phyloP scores from a whole-genome alignment of 2,113 vertebrate genomes.

The Lepus timidus region DNA sequence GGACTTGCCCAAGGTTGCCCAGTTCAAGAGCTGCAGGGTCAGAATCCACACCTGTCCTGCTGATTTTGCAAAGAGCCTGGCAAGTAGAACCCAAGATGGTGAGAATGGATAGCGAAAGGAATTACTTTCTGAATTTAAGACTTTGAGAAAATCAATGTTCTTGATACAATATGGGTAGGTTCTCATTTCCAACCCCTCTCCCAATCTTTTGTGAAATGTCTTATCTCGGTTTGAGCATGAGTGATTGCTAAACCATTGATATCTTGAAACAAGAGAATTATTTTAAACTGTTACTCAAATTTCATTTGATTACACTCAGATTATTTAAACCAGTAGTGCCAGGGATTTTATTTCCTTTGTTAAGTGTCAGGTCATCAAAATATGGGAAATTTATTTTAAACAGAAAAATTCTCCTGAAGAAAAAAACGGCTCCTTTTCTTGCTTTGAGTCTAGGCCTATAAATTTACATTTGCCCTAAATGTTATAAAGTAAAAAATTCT shows the following conservation, averaged over 20 bases:
- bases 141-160: neutral
- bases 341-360: neutral
- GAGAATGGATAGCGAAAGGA: neutral
- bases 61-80: neutral
- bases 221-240: conserved; percentile 21
- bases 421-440: neutral
- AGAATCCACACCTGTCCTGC: neutral
- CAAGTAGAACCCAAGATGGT: neutral
- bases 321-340: neutral
- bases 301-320: conserved; percentile 19
- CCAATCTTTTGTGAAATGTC: conserved; percentile 6
- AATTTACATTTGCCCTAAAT: conserved; percentile 24
- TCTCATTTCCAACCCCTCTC: neutral
- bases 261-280: conserved; percentile 40
- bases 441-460: conserved; percentile 27
- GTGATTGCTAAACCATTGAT: neutral
- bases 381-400: conserved; percentile 57
- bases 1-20: neutral
- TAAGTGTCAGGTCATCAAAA: conserved; percentile 38
- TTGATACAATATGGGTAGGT: neutral
- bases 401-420: conserved; percentile 2
- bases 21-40: neutral
- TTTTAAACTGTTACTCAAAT: conserved; percentile 48
- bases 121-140: conserved; percentile 23
- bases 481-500: conserved; percentile 9